Evolutionary conservation across 2,113 vertebrate species (phyloP), one percentile per base, ranked within the genome.

Genomic region (Calyptommatus sinebrachiatus): DNA sequence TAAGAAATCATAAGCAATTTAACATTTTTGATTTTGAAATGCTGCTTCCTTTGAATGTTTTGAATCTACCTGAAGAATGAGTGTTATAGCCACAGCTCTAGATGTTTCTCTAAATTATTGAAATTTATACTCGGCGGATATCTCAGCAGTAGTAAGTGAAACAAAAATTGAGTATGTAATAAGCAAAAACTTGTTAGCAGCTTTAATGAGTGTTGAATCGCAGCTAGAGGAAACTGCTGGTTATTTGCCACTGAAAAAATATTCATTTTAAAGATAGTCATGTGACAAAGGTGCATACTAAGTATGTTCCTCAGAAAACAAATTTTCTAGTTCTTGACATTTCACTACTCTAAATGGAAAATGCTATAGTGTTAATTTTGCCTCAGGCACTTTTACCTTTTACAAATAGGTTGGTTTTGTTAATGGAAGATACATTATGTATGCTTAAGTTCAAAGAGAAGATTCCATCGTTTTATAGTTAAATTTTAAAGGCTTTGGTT

Each of bases 161-260:
- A 89, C 80, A 78, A 86, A 75, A 88, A 86, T 85, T 87, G 82
- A 90, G 75, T 61, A 80, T 85, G 65, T 85, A 90, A 84, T 87
- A 85, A 85, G 62, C 81, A 88, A 86, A 87, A 90, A 79, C 81
- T 89, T 88, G 67, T 89, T 89, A 86, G 73, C 81, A 90, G 68
- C 65, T 89, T 86, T 88, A 73, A 86, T 89, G 82, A 89, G 87
- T 87, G 75, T 86, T 88, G 85, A 88, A 85, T 86, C 66, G 79
- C 82, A 88, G 83, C 82, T 85, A 89, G 73, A 87, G 82, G 46
- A 85, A 83, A 78, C 83, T 67, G 62, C 77, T 80, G 46, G 79
- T 84, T 86, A 84, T 87, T 88, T 88, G 78, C 68, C 72, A 85
- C 86, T 80, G 81, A 68, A 89, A 82, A 89, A 81, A 84, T 86